phyloP scores from a whole-genome alignment of 2,888 invertebrate species.

The Conus canariensis region DNA sequence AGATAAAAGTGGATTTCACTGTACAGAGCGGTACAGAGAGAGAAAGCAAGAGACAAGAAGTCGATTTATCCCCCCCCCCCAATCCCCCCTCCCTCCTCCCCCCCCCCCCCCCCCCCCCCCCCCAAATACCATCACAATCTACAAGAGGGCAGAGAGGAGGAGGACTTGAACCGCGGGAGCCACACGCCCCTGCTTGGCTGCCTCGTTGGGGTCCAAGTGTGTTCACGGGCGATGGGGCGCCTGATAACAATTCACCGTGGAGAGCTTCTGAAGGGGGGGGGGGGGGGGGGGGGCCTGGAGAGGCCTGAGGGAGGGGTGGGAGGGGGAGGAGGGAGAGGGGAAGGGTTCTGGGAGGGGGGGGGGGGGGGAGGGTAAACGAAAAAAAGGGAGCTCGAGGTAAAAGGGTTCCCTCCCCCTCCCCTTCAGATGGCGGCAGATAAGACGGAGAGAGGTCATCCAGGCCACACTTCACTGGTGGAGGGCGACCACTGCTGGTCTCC shows the following conservation, averaged over 20 bases:
- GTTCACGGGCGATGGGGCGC: not conserved
- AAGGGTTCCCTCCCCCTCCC: not conserved
- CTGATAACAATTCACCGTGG: constrained; percentile 6
- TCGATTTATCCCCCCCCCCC: not conserved
- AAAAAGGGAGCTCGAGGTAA: not conserved
- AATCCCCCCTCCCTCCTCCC: too few relatives aligned
- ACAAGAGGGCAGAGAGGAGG: not conserved
- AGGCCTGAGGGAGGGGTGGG: not conserved
- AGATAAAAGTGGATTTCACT: too few relatives aligned
- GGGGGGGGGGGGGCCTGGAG: not conserved
- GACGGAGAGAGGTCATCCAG: constrained; percentile 6
- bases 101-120: too few relatives aligned
- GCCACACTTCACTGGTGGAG: constrained; percentile 9
- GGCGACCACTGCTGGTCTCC: not conserved
- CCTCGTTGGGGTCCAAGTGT: constrained; percentile 18
- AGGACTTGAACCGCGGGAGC: not conserved
- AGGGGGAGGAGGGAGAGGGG: not conserved
- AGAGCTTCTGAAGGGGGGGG: not conserved
- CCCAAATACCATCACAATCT: not conserved
- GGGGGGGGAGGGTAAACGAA: not conserved
- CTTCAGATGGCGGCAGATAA: constrained; percentile 21
- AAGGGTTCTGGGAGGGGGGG: too few relatives aligned
- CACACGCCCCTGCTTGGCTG: constrained; percentile 13
- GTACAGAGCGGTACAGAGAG: too few relatives aligned
- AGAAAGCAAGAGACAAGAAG: not conserved